A percentile compares a stretch with the other conserved stretches of the same genome.
These are phyloP conservation scores for Anser cygnoides DNA, from an alignment of 2,113 vertebrate genomes.

Conservation along the genomic window DNA sequence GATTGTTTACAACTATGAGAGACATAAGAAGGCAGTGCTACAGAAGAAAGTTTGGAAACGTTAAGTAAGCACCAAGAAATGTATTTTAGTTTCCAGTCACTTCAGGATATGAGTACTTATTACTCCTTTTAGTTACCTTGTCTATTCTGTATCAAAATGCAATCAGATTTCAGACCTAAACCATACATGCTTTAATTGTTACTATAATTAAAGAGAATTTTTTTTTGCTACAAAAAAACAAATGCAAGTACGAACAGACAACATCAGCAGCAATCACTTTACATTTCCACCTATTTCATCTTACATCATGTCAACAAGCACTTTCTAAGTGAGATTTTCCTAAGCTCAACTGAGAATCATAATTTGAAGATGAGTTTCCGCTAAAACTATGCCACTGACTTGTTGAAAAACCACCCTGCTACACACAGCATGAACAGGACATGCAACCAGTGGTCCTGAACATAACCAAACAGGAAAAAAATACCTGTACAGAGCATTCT, in stretches of 20 bases:
- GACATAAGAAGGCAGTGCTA: neutral
- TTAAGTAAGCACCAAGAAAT: neutral
- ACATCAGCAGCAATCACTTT: neutral
- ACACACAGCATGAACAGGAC: neutral
- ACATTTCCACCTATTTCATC: neutral
- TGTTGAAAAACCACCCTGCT: neutral
- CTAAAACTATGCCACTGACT: neutral
- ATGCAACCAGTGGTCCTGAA: neutral
- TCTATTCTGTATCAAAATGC: neutral
- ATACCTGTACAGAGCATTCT: neutral
- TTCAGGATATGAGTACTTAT: neutral
- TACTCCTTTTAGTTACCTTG: neutral
- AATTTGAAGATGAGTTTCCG: neutral
- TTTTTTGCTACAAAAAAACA: neutral
- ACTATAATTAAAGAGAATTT: neutral
- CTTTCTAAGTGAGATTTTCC: neutral
- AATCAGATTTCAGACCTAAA: neutral
- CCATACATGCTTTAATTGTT: neutral
- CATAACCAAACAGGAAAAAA: neutral
- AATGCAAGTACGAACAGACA: neutral
- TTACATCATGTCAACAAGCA: neutral
- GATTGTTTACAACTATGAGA: neutral
- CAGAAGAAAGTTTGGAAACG: neutral
- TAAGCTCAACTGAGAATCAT: neutral
- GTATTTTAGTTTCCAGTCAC: neutral